Evolutionary conservation across 2,113 vertebrate genomes (phyloP), one percentile per base, ranked within the genome.

Genomic region (Halcyon malimbica): DNA sequence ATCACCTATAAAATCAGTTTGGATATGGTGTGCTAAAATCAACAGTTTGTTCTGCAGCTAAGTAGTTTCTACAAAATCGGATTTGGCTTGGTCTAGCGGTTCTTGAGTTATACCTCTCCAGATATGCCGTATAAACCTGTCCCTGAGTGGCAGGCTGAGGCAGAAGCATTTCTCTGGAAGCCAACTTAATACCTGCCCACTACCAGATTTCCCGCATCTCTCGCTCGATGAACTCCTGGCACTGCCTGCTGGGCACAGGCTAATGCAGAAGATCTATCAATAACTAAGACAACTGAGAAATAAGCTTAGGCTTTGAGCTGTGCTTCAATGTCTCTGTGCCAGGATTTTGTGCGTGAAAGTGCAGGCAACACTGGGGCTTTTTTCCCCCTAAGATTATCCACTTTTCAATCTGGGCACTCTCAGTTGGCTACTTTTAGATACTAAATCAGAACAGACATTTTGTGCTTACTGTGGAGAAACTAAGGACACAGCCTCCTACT

Each of bases 341-440:
- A 90, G 67, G 39, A 33, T 62, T 90, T 73, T 73, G 13, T n/a
- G 53, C 50, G 29, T 70, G 24, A 28, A 76, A 90, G 29, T 41
- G 37, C 48, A 13, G 48, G 60, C n/a, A 50, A 44, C 44, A 37
- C 67, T 56, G n/a, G 13, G 1, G 1, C 15, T 13, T 14, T 16
- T 2, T 1, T 1, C 5, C 15, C 21, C 6, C 0, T 15, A 31
- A 37, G 68, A 39, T 57, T 26, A 41, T 24, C 20, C 17, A 25
- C 37, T 81, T 90, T 41, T 41, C 50, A 41, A 46, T 46, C 15
- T 69, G 56, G 56, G 24, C 33, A 35, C 33, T 59, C 42, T 59
- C 57, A 41, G 24, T 8, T 75, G 81, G 24, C 56, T 81, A 8
- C 56, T 41, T 76, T 23, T 37, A 48, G 51, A 28, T 60, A 35